Evolutionary conservation across 2,113 vertebrate genomes (phyloP).

Genomic region (Callipepla squamata): DNA sequence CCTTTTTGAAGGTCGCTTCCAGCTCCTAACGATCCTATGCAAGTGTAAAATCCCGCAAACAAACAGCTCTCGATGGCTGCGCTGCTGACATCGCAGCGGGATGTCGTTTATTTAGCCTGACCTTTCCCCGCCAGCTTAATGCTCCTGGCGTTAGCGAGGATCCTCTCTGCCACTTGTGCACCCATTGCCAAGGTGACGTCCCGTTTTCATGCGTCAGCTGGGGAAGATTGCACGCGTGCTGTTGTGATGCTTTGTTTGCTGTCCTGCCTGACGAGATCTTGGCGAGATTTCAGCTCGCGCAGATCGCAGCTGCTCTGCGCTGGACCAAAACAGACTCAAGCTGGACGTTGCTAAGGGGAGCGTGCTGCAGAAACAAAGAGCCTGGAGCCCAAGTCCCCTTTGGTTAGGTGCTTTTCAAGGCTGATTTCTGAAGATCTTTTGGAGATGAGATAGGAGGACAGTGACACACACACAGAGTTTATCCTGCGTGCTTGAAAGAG

Average conservation of each 20-base stretch:
- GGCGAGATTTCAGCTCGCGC: slow-evolving; percentile 50
- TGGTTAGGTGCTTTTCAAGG: background rate
- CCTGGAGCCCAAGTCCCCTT: background rate
- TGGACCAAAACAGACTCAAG: slow-evolving; percentile 21
- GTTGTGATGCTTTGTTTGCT: slow-evolving; percentile 59
- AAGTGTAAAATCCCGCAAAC: slow-evolving; percentile 43
- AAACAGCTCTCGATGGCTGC: background rate
- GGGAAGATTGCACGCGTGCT: background rate
- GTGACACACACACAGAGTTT: background rate
- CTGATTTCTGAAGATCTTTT: background rate
- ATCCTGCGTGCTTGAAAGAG: background rate
- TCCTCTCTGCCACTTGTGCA: slow-evolving; percentile 9
- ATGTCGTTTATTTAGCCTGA: slow-evolving; percentile 51
- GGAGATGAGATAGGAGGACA: background rate
- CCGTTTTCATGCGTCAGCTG: slow-evolving; percentile 25
- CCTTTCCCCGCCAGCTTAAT: slow-evolving; percentile 21
- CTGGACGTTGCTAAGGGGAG: background rate
- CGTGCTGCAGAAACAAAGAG: background rate
- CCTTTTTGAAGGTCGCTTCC: too few relatives aligned
- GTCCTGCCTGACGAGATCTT: slow-evolving; percentile 60
- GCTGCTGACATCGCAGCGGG: background rate
- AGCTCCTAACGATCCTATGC: too few relatives aligned
- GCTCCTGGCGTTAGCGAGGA: background rate
- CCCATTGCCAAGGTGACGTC: slow-evolving; percentile 59
- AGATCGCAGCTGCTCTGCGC: slow-evolving; percentile 31